phyloP scores from a whole-genome alignment of 2,113 vertebrate species.

The Callipepla californica region DNA sequence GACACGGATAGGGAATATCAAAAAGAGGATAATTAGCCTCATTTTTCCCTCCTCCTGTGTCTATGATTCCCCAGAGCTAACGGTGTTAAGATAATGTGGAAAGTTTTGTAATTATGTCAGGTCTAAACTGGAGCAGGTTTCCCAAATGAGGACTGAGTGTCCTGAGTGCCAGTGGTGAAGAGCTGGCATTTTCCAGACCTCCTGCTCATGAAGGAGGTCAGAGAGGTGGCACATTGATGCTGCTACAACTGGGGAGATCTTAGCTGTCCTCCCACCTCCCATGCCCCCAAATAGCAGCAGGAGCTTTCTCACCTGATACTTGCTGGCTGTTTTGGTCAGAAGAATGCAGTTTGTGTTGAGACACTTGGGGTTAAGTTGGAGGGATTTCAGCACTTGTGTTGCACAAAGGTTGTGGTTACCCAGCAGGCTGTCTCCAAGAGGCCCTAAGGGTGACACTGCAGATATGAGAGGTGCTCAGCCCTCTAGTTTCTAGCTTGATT shows the following conservation, averaged over 20 bases:
- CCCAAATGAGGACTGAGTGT: background rate
- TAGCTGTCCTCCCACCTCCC: background rate
- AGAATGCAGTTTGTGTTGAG: background rate
- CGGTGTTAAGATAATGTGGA: background rate
- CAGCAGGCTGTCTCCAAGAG: background rate
- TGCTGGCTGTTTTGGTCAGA: background rate
- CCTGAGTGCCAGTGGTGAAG: background rate
- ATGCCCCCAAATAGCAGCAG: background rate
- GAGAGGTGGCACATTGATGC: background rate
- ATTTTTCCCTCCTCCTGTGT: background rate
- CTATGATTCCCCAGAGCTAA: constrained; percentile 41
- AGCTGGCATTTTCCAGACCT: background rate
- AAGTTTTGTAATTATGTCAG: constrained; percentile 1
- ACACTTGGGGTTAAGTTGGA: background rate
- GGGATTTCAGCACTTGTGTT: background rate
- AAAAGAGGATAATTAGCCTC: constrained; percentile 47
- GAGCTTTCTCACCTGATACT: background rate
- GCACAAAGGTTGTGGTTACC: background rate
- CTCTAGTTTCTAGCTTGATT: background rate
- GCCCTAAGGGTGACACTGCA: background rate
- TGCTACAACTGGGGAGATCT: background rate
- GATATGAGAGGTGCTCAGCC: background rate
- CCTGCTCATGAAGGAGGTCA: background rate
- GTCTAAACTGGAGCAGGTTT: constrained; percentile 47
- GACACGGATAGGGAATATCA: constrained; percentile 17